Base-by-base conservation (phyloP, 2,888 invertebrate species). In the Pyrochroa serraticornis region DNA sequence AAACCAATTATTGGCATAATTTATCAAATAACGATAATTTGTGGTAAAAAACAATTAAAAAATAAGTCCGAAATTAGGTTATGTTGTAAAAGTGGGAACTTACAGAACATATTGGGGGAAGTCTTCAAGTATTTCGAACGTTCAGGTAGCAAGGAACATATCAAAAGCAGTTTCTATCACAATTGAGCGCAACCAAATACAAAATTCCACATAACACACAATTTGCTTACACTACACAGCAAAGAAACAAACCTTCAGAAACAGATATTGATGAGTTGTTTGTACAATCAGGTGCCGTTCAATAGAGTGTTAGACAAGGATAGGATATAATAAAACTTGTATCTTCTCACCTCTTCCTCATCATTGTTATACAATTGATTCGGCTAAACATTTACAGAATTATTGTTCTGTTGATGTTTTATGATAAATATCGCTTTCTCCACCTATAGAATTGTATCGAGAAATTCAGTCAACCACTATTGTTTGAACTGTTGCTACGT, bases 151-250 rank as follows among this genome's bases (percentile, higher is more conserved):
- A 10, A 50, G 43, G 34, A 35, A 43, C 60, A 60, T 56, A 52
- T 42, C 39, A 52, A 44, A 42, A 43, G 38, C n/a, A 33, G 44
- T 46, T 55, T 46, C 52, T 14, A 48, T 34, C 33, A 22, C 35
- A 38, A 52, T 47, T 51, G 37, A 51, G 43, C 47, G 47, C 32
- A 56, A 47, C 42, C 51, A 47, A 55, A 46, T 38, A 47, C 47
- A 56, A 56, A 56, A 35, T 56, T 54, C 42, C 48, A 44, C 50
- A 51, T 59, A 55, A 60, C 48, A 56, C 55, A 60, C 55, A 60
- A 56, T 52, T 55, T 60, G 56, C 60, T 56, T 60, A 60, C 55
- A 55, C 60, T 59, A 55, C 60, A 60, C 44, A 60, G 53, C 47
- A 47, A 60, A 60, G 51, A 53, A 60, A 55, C 51, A 56, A 60